Evolutionary conservation across 2,888 invertebrate species (phyloP).

Genomic region (Sinodicranocentrus sp.): DNA sequence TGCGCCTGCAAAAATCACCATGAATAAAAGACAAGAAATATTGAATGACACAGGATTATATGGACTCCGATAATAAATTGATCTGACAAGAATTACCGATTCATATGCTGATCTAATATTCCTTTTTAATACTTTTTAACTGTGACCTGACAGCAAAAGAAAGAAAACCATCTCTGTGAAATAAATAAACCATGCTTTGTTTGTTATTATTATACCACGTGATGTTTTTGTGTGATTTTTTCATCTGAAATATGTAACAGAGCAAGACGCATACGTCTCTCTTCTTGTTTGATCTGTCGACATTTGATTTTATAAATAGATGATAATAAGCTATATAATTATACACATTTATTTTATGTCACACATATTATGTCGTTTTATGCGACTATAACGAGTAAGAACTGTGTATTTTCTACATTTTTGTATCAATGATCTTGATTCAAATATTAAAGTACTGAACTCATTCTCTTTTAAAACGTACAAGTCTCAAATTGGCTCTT

Average conservation of each 20-base stretch:
- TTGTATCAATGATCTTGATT: constrained; percentile 20
- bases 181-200: background rate
- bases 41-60: too few relatives aligned
- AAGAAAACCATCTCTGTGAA: too few relatives aligned
- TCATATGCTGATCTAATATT: too few relatives aligned
- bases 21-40: constrained; percentile 44
- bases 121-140: too few relatives aligned
- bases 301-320: background rate
- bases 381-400: background rate
- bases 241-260: background rate
- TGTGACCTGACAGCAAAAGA: too few relatives aligned
- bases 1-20: constrained; percentile 82
- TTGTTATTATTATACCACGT: constrained; percentile 2
- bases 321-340: background rate
- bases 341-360: background rate
- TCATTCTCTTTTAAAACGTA: background rate
- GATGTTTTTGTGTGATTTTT: constrained; percentile 15
- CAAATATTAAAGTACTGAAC: constrained; percentile 17
- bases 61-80: too few relatives aligned
- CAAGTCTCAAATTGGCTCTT: too few relatives aligned
- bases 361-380: background rate
- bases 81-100: too few relatives aligned
- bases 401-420: constrained; percentile 11
- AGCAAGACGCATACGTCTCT: background rate
- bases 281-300: constrained; percentile 1